phyloP scores from a whole-genome alignment of 2,888 invertebrate genomes.

The Eilema griseolum region DNA sequence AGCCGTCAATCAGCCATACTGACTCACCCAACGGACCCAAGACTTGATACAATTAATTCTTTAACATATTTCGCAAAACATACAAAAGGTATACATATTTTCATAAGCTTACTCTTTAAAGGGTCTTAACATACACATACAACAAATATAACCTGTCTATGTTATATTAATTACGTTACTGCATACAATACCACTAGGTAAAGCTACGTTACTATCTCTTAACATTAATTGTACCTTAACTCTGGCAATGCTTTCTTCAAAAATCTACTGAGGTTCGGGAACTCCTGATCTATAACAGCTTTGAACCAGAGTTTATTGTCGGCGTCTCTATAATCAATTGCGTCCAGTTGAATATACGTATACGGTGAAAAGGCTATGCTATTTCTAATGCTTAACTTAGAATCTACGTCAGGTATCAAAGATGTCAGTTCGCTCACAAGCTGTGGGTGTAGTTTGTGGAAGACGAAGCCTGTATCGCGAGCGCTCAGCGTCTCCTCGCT shows the following conservation, averaged over 20 bases:
- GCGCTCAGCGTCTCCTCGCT: constrained; percentile 63
- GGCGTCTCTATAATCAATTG: constrained; percentile 54
- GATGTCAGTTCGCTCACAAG: constrained; percentile 64
- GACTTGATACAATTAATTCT: too few species aligned
- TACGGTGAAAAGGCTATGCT: constrained; percentile 76
- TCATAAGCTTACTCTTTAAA: too few species aligned
- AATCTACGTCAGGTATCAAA: constrained; percentile 67
- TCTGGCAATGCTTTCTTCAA: constrained; percentile 64
- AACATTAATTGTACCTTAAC: constrained; percentile 45
- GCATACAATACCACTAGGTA: too few species aligned
- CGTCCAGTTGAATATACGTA: constrained; percentile 62
- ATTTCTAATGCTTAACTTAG: constrained; percentile 70
- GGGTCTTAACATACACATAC: too few species aligned
- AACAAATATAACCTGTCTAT: too few species aligned
- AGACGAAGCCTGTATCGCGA: constrained; percentile 65
- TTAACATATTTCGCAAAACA: too few species aligned
- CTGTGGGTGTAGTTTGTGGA: constrained; percentile 68
- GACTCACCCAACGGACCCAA: too few species aligned
- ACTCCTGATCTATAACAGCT: constrained; percentile 62
- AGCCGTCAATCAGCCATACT: too few species aligned
- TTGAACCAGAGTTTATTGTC: constrained; percentile 69
- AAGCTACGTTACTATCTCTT: background rate
- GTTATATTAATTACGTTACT: too few species aligned
- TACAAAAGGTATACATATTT: too few species aligned
- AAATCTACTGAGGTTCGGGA: constrained; percentile 62